These are phyloP conservation scores for Etheostoma perlongum DNA, from an alignment of 2,797 vertebrate genomes.

Conservation along the genomic window DNA sequence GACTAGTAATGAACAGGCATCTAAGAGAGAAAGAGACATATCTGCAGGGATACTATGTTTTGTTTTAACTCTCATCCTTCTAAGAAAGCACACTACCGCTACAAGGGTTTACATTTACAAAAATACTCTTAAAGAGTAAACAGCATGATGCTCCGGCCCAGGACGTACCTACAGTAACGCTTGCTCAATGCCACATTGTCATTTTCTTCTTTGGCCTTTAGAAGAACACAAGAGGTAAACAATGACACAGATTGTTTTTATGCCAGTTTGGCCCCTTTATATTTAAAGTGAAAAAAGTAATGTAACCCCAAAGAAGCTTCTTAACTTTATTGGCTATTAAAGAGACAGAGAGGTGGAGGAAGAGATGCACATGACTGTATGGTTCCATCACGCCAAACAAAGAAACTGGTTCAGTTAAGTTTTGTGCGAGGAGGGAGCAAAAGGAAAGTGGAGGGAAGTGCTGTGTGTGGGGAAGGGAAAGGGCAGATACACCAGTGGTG, in stretches of 20 bases:
- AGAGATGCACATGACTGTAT: not conserved
- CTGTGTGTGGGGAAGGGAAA: constrained; percentile 46
- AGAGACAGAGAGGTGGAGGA: not conserved
- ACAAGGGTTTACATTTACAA: constrained; percentile 36
- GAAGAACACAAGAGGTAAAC: constrained; percentile 20
- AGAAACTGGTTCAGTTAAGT: constrained; percentile 30
- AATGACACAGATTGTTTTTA: constrained; percentile 3
- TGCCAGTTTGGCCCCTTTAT: constrained; percentile 11
- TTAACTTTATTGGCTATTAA: constrained; percentile 3
- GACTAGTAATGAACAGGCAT: constrained; percentile 40
- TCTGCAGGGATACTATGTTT: constrained; percentile 46
- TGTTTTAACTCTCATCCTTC: constrained; percentile 44
- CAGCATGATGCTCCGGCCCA: not conserved
- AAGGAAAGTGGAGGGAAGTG: constrained; percentile 48
- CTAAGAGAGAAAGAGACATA: constrained; percentile 13
- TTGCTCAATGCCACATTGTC: constrained; percentile 1
- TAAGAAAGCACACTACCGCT: constrained; percentile 22
- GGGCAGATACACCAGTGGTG: constrained; percentile 46
- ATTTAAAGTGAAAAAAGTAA: not conserved
- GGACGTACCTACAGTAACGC: not conserved
- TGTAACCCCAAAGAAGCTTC: not conserved
- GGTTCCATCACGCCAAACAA: constrained; percentile 3
- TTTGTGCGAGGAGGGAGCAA: constrained; percentile 18
- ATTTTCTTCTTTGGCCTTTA: constrained; percentile 9
- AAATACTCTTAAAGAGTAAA: constrained; percentile 17